Evolutionary conservation across 2,797 vertebrate genomes (phyloP).

Genomic region (Odontamblyopus lacepedii): DNA sequence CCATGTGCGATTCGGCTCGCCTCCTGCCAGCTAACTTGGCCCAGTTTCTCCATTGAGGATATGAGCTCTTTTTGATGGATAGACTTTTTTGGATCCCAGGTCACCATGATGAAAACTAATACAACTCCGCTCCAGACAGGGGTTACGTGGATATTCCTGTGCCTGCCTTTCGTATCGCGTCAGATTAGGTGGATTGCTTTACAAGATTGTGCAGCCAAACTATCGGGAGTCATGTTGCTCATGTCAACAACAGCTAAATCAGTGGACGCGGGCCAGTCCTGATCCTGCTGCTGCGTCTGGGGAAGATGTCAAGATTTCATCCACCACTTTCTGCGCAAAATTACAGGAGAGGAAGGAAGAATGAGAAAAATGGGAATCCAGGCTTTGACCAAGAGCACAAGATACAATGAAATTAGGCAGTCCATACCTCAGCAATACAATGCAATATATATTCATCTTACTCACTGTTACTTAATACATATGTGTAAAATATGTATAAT

Average conservation of each 20-base stretch:
- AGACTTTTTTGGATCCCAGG: conserved; percentile 55
- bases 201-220: conserved; percentile 53
- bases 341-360: conserved; percentile 48
- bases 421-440: too few species aligned
- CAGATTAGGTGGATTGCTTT: conserved; percentile 47
- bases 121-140: conserved; percentile 42
- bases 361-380: conserved; percentile 42
- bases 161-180: conserved; percentile 42
- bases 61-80: conserved; percentile 60
- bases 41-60: conserved; percentile 51
- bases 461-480: too few species aligned
- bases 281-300: conserved; percentile 20
- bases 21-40: conserved; percentile 73
- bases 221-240: conserved; percentile 49
- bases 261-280: conserved; percentile 48
- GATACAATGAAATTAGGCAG: background rate
- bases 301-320: conserved; percentile 52
- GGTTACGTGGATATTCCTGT: conserved; percentile 41
- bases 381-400: background rate
- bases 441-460: too few species aligned
- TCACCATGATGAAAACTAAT: conserved; percentile 62
- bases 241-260: conserved; percentile 65
- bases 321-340: conserved; percentile 57
- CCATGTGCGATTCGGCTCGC: conserved; percentile 64
- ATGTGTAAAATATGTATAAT: too few species aligned